Evolutionary conservation across 2,888 invertebrate genomes (phyloP).

Genomic region (Argyresthia goedartella): DNA sequence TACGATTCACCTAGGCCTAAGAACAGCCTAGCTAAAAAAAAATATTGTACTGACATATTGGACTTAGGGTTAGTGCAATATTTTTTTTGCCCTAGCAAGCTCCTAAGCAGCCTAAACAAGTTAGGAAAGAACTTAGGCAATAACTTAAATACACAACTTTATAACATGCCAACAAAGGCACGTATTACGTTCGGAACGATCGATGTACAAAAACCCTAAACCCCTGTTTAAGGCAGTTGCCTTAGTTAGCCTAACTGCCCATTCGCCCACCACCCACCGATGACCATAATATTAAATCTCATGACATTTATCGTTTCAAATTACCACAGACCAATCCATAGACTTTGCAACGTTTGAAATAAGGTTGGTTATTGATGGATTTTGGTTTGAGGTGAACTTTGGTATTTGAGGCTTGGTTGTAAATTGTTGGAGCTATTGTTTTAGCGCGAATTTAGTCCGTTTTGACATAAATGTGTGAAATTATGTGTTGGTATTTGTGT

Average conservation of each 20-base stretch:
- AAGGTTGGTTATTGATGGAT: background rate
- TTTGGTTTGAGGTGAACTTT: background rate
- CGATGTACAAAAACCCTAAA: background rate
- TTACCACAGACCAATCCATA: background rate
- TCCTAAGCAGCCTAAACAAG: no score
- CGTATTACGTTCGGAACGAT: background rate
- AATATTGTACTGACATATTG: no score
- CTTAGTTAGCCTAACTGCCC: background rate
- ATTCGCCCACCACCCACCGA: background rate
- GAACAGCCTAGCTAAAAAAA: no score
- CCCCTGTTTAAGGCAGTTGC: background rate
- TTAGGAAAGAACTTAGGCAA: no score
- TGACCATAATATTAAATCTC: background rate
- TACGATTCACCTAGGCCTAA: no score
- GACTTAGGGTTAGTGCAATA: no score
- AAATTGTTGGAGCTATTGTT: background rate
- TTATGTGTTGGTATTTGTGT: background rate
- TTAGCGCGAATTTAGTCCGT: background rate
- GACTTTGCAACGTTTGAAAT: background rate
- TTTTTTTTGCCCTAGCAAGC: no score
- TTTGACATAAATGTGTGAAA: slow-evolving; percentile 1
- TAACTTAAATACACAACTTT: background rate
- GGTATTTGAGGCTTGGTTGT: background rate
- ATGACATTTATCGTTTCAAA: slow-evolving; percentile 1
- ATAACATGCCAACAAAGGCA: background rate